A percentile compares a stretch with the other conserved stretches of the same genome.
Evolutionary conservation across 1,140 invertebrate genomes (phyloP).

Genomic region (Bombus soroeensis): DNA sequence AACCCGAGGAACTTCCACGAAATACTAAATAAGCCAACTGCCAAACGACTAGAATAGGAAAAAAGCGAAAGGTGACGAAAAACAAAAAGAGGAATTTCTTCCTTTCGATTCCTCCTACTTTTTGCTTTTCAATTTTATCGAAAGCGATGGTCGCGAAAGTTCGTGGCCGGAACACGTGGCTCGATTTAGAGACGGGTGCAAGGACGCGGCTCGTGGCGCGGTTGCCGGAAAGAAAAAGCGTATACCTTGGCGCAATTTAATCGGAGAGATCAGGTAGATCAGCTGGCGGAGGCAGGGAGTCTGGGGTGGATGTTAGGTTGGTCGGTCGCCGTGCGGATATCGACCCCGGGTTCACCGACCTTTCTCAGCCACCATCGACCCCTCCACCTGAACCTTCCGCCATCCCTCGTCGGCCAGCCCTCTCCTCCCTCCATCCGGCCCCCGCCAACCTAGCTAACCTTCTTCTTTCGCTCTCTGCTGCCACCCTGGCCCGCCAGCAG

Average conservation of each 20-base stretch:
- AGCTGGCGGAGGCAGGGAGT: slow-evolving; percentile 66
- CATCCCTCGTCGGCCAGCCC: slow-evolving; percentile 61
- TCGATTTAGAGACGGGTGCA: slow-evolving; percentile 22
- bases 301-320: slow-evolving; percentile 70
- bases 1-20: no score
- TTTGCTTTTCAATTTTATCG: no score
- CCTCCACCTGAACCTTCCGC: slow-evolving; percentile 64
- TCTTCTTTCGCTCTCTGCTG: slow-evolving; percentile 36
- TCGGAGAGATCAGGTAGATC: slow-evolving; percentile 65
- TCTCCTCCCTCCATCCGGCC: slow-evolving; percentile 38
- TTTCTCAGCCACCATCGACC: slow-evolving; percentile 69
- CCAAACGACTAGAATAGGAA: no score
- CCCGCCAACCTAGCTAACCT: slow-evolving; percentile 40
- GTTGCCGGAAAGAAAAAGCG: slow-evolving; percentile 44
- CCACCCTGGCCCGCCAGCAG: slow-evolving; percentile 54
- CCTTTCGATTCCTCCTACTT: no score
- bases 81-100: not conserved
- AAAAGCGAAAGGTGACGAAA: not conserved
- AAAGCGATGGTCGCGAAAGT: no score
- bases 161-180: not conserved
- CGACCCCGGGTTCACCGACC: slow-evolving; percentile 70
- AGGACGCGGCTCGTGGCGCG: slow-evolving; percentile 23
- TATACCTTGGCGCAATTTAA: slow-evolving; percentile 63
- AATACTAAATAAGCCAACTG: no score
- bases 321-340: slow-evolving; percentile 66